Base-by-base conservation (phyloP, 2,888 invertebrate genomes). In the Choristoneura rosaceana region DNA sequence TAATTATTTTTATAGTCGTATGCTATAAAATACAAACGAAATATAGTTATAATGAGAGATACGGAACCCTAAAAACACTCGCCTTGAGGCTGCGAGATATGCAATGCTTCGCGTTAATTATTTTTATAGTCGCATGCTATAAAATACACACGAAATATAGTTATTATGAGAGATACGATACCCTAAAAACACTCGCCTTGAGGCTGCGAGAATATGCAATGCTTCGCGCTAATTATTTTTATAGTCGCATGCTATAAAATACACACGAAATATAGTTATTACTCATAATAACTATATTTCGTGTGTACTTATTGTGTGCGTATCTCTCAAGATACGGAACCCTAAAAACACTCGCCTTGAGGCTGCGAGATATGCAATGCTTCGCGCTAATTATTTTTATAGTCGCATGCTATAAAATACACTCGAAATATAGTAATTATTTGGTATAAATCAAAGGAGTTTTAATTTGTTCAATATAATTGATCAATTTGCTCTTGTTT, bases 1-100 rank as follows among this genome's bases (percentile, higher is more conserved):
- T 55, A 59, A 59, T 69, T 17, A 58, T 55, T 69, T 55, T 63
- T 43, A 33, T 38, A 59, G 25, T 25, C 15, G 12, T n/a, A 50
- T 34, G 55, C 43, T n/a, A 43, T 43, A 61, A 43, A 61, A 38
- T 43, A 25, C 17, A 41, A 3, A 43, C 17, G 41, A 43, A 43
- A 14, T 10, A 17, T 9, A 61, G 61, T 43, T 61, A 61, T 61
- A 43, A 43, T 14, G 4, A n/a, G 45, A 25, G 5, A n/a, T 47
- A n/a, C 4, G 47, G 47, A n/a, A n/a, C 47, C n/a, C 47, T n/a
- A 47, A 47, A n/a, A 25, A 25, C 4, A 47, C 43, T 47, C 17
- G 9, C 55, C 12, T 7, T 38, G 38, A 38, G 9, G 52, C 52
- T 17, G 17, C 10, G 12, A 25, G 25, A 25, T 25, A 9, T 33